Conservation (phyloP, 2,888 invertebrate species). For the Drosophila nigritarsus region DNA sequence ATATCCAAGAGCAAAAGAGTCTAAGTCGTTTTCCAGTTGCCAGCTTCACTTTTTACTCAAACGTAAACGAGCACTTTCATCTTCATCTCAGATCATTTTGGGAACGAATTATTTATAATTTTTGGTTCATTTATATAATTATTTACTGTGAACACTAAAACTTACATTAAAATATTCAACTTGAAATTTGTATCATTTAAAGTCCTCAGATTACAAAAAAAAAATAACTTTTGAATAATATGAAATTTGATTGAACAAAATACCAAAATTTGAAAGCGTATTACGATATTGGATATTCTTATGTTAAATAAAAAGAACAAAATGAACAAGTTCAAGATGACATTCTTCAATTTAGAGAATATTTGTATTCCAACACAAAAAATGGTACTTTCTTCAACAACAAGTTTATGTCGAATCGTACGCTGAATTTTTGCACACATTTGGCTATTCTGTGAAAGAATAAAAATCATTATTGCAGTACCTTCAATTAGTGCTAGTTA, state of each 20-base stretch:
- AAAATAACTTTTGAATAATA: neutral
- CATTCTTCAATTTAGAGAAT: neutral
- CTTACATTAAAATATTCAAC: neutral
- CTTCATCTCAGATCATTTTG: neutral
- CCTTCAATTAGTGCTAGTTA: neutral
- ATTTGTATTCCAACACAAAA: neutral
- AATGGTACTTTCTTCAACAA: neutral
- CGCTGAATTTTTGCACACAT: neutral
- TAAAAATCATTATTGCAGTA: neutral
- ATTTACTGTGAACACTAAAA: neutral
- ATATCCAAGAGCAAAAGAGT: slow-evolving; percentile 27
- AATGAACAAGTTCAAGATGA: too few relatives aligned
- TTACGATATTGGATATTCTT: neutral
- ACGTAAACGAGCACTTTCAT: neutral
- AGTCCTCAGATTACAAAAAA: neutral
- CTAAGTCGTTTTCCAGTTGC: slow-evolving; percentile 21
- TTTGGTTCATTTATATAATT: neutral
- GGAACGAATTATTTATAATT: neutral
- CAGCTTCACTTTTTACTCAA: slow-evolving; percentile 17
- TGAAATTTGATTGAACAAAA: neutral
- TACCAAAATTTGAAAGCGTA: neutral
- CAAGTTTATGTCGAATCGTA: neutral
- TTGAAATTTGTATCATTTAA: neutral
- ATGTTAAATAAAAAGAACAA: neutral
- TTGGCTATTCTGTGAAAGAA: neutral